phyloP scores from a whole-genome alignment of 2,797 vertebrate species.

The Pseudochromis fuscus region DNA sequence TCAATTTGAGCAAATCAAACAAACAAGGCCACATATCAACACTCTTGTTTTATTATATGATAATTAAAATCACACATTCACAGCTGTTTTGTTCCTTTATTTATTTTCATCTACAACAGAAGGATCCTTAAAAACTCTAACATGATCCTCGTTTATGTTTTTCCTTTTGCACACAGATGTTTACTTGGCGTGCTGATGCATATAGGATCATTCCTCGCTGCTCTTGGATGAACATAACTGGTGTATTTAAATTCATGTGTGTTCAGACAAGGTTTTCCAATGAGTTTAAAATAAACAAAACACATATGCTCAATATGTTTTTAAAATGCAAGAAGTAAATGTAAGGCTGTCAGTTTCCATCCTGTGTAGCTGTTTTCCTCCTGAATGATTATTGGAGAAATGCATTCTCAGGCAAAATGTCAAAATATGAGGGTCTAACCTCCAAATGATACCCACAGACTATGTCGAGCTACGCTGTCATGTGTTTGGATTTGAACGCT shows the following conservation, averaged over 20 bases:
- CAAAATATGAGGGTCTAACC: neutral
- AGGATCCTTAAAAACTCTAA: no score
- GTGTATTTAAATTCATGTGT: neutral
- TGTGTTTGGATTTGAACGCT: slow-evolving; percentile 23
- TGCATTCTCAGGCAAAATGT: neutral
- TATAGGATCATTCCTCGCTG: no score
- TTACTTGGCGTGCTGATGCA: neutral
- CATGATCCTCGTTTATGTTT: no score
- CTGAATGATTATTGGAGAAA: slow-evolving; percentile 6
- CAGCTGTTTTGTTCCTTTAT: no score
- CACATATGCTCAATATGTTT: neutral
- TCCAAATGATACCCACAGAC: slow-evolving; percentile 22
- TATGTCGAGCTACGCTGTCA: slow-evolving; percentile 11
- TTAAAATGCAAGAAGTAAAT: slow-evolving; percentile 5
- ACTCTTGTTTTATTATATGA: slow-evolving; percentile 39
- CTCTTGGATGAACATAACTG: neutral
- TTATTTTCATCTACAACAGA: no score
- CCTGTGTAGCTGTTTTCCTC: no score
- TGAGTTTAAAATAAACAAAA: neutral
- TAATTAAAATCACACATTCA: slow-evolving; percentile 35
- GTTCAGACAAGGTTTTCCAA: neutral
- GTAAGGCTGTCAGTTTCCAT: neutral
- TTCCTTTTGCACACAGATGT: neutral
- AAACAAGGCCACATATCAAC: slow-evolving; percentile 39
- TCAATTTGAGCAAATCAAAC: slow-evolving; percentile 39